These are phyloP conservation scores for Tinamus guttatus DNA, from an alignment of 2,113 vertebrate genomes.

Conservation along the genomic window DNA sequence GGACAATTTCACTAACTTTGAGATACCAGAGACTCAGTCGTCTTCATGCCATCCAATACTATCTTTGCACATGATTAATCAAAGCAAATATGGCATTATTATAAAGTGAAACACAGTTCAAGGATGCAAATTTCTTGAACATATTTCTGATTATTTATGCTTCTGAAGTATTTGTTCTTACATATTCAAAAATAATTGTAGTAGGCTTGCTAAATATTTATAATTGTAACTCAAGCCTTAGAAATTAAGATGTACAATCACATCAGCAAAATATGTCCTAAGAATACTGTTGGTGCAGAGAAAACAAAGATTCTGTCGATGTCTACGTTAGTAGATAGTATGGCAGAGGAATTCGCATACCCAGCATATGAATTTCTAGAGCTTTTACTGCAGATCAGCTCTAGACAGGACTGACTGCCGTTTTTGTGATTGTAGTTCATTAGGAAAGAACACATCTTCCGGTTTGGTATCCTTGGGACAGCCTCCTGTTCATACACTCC, in stretches of 20 bases:
- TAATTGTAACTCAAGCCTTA: neutral
- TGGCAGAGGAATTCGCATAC: neutral
- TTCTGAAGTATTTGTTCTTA: neutral
- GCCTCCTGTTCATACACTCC: neutral
- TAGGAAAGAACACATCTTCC: neutral
- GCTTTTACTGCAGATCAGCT: neutral
- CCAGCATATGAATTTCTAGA: neutral
- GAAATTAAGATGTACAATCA: neutral
- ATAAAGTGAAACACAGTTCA: neutral
- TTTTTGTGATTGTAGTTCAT: neutral
- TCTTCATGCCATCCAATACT: neutral
- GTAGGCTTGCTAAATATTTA: neutral
- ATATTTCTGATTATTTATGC: neutral
- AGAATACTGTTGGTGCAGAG: neutral
- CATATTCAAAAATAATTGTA: neutral
- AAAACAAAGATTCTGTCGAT: neutral
- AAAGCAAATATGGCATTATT: neutral
- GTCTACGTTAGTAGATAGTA: neutral
- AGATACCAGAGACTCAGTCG: neutral
- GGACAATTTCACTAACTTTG: neutral
- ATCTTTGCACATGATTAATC: neutral
- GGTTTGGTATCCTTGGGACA: neutral
- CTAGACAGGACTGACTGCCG: neutral
- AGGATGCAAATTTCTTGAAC: neutral
- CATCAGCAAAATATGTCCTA: neutral